Evolutionary conservation across 2,888 invertebrate species (phyloP), one percentile per base, ranked within the genome.

Genomic region (Pseudococcus viburni): DNA sequence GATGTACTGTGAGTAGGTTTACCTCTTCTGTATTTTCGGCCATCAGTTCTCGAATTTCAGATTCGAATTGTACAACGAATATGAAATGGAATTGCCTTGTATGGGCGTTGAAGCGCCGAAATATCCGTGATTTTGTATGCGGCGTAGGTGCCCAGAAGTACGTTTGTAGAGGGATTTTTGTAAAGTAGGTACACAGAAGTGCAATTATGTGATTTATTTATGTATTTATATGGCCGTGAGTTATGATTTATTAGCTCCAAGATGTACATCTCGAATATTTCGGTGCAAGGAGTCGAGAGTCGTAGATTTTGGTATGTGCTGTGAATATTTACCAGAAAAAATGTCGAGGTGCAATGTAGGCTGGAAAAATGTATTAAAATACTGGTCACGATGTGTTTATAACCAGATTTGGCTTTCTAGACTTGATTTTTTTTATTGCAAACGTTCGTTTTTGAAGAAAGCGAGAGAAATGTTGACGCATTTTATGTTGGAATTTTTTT

Each of bases 201-300:
- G 55, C 55, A 55, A 55, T 55, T 55, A 51, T 51, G 51, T 51
- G 12, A 55, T 55, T 55, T 55, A 55, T 55, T 55, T 55, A 73
- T 73, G 64, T 19, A 19, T 6, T 42, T 42, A 42, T 6, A 42
- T 42, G 9, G 64, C 4, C 64, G 26, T 17, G 26, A 42, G 42
- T 42, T 42, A 42, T 55, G 55, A 55, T 55, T 55, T 55, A 55
- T 55, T 55, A 55, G 55, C 17, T 55, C 55, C n/a, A 3, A 33
- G 33, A 73, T 51, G 12, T 51, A 51, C 15, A 12, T 51, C 15
- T 51, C 15, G 51, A 51, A 51, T 51, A 51, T 9, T 51, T 51
- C 4, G 51, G 42, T 42, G 42, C 42, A 9, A 0, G 42, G 42
- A 42, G 9, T 42, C 42, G 6, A 6, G 8, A 42, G 42, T 42